Evolutionary conservation across 1,140 invertebrate genomes (phyloP), one percentile per base, ranked within the genome.

Genomic region (Aethina tumida): DNA sequence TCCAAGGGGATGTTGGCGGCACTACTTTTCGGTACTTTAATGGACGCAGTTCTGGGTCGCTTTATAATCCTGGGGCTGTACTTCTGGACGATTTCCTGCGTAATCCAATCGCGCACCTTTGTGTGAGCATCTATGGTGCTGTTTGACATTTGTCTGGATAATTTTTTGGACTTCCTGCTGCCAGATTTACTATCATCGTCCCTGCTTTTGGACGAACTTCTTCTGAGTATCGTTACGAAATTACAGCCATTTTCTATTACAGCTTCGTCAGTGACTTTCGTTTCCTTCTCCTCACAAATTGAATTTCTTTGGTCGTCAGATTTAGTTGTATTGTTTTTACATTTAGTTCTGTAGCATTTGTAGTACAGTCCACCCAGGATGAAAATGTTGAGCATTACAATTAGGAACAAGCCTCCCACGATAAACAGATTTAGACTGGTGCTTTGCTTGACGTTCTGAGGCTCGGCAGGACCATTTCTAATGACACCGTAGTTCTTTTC

Each of bases 81-180:
- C 57, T 75, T 71, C 50, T 79, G 73, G 42, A 78, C 71, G 28
- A 81, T 75, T 63, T 81, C 79, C 44, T 81, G 70, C 2, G 81
- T 74, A 45, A 89, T 89, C 84, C 84, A 89, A 37, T 87, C 81
- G 36, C 76, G 71, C 2, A 89, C 84, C 67, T 87, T 86, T 7
- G 82, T 80, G 50, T 86, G 80, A 0, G 84, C 80, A 54, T 87
- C 84, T 41, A 89, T 76, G 0, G 84, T 86, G 29, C 83, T 86
- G 7, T 70, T 75, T 1, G 82, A 85, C 47, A 81, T 71, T 51
- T 82, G 77, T 21, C 81, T 60, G 9, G 77, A 73, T 6, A 81
- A 61, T 59, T 78, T 76, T 24, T 73, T 74, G 70, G 73, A 52
- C 73, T 77, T 39, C 71, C 71, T n/a, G 66, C 66, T 36, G 63